These are phyloP conservation scores for Crypturellus tataupa DNA, from an alignment of 2,797 vertebrate genomes.

Conservation along the genomic window DNA sequence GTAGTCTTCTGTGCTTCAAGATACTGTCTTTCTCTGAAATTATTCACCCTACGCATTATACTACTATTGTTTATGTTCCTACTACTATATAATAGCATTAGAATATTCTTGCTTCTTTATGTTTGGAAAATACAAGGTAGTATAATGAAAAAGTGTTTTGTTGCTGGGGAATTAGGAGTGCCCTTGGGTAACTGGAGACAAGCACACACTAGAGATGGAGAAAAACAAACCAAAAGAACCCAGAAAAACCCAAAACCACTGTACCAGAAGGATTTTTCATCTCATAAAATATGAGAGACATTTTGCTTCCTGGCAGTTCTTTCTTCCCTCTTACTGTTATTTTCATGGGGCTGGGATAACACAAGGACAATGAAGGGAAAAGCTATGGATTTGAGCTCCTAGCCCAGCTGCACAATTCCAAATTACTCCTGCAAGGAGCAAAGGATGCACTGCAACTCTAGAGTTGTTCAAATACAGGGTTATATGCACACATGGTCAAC, in stretches of 20 bases:
- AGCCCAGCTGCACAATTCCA: neutral
- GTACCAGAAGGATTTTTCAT: neutral
- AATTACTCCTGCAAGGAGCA: neutral
- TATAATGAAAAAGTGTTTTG: neutral
- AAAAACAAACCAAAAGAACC: neutral
- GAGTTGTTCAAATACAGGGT: neutral
- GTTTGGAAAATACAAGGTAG: neutral
- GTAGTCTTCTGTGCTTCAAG: neutral
- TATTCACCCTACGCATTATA: neutral
- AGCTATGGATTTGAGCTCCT: neutral
- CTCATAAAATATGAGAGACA: neutral
- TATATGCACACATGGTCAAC: no score
- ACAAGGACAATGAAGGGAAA: neutral
- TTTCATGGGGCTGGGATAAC: neutral
- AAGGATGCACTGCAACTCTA: neutral
- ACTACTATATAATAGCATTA: neutral
- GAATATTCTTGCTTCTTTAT: neutral
- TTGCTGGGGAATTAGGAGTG: neutral
- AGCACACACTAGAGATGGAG: neutral
- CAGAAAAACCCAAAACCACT: neutral
- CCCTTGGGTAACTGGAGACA: neutral
- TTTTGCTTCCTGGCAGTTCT: neutral
- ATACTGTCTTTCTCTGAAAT: neutral
- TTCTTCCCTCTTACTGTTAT: neutral
- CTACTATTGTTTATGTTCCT: no score